These are phyloP conservation scores for Gopherus flavomarginatus DNA, from an alignment of 2,113 vertebrate genomes.

Conservation along the genomic window DNA sequence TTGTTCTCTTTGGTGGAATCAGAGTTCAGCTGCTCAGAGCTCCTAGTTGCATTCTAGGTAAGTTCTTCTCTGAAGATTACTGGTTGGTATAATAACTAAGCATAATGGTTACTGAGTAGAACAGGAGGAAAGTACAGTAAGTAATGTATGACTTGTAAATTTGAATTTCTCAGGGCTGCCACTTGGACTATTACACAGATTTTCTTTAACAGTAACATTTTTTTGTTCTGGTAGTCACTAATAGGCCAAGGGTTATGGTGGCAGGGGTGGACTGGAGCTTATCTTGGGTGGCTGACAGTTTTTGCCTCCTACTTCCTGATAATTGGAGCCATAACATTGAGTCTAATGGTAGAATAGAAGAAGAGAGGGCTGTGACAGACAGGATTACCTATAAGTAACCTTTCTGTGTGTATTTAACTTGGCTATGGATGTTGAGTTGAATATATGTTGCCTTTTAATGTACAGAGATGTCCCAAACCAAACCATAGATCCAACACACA, in stretches of 20 bases:
- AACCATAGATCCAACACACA: background rate
- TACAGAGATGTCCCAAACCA: background rate
- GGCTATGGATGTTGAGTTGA: background rate
- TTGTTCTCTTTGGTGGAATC: background rate
- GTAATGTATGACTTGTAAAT: background rate
- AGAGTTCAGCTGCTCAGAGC: background rate
- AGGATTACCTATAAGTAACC: background rate
- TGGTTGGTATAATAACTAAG: background rate
- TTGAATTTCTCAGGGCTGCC: background rate
- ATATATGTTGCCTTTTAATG: background rate
- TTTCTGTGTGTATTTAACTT: background rate
- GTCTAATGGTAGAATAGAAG: rapidly evolving
- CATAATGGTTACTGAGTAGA: background rate
- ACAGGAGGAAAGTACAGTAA: background rate
- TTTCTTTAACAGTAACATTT: background rate
- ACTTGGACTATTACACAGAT: background rate
- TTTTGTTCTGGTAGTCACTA: background rate
- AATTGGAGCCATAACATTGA: background rate
- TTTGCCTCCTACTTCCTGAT: background rate
- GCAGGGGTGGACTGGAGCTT: rapidly evolving
- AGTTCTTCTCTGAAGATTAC: background rate
- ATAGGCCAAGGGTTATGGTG: background rate
- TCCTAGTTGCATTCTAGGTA: background rate
- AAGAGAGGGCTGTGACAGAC: background rate
- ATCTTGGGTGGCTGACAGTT: rapidly evolving